Conservation (phyloP, 2,888 invertebrate species). For the Rhimphoctona megacephalus region DNA sequence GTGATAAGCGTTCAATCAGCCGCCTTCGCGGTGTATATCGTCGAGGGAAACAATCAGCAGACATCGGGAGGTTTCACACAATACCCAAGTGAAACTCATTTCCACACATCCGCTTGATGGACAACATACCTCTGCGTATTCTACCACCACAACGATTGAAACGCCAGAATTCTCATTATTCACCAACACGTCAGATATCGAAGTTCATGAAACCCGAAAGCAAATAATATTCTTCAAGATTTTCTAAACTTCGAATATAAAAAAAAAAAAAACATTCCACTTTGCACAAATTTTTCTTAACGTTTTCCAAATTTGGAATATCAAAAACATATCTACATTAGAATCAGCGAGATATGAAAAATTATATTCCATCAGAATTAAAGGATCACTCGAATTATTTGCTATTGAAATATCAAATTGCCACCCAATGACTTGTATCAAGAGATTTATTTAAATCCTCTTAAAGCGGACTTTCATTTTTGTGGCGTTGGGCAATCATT, state of each 20-base stretch:
- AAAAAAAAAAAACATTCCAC: neutral
- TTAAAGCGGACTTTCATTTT: neutral
- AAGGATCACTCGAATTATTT: neutral
- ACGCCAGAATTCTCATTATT: neutral
- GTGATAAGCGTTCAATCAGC: slow-evolving; percentile 47
- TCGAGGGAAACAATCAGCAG: slow-evolving; percentile 69
- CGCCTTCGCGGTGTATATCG: slow-evolving; percentile 21
- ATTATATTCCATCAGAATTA: too few species aligned
- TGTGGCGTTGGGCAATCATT: neutral
- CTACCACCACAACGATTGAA: slow-evolving; percentile 41
- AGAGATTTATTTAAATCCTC: neutral
- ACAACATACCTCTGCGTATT: slow-evolving; percentile 26
- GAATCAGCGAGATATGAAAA: too few species aligned
- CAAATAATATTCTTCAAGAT: neutral
- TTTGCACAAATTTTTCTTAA: too few species aligned
- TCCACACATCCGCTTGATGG: slow-evolving; percentile 54
- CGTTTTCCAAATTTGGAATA: too few species aligned
- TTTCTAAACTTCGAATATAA: neutral
- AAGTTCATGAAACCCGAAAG: neutral
- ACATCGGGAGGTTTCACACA: slow-evolving; percentile 64
- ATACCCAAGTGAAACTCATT: slow-evolving; percentile 70
- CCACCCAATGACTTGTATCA: neutral
- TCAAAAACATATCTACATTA: too few species aligned
- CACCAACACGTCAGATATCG: neutral
- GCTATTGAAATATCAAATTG: neutral